These are phyloP conservation scores for Pycnomerus fuliginosus DNA, from an alignment of 2,888 invertebrate genomes.

Conservation along the genomic window DNA sequence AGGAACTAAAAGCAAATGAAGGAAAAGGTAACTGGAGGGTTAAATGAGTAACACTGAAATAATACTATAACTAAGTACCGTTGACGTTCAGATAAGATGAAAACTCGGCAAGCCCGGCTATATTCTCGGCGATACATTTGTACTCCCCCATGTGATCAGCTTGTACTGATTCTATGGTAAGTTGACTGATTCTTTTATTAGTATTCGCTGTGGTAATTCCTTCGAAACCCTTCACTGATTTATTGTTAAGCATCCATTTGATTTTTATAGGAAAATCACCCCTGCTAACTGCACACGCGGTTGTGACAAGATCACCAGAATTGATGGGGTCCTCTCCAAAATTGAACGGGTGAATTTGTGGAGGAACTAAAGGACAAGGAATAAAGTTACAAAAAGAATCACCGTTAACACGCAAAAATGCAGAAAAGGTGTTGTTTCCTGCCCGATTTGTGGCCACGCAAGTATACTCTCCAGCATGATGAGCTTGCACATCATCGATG, in stretches of 20 bases:
- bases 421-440: conserved; percentile 38
- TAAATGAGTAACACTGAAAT: background rate
- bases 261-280: conserved; percentile 75
- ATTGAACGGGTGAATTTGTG: conserved; percentile 55
- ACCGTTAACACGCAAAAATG: conserved; percentile 71
- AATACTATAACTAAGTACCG: background rate
- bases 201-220: conserved; percentile 54
- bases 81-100: too few species aligned
- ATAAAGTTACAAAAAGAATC: conserved; percentile 33
- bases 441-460: conserved; percentile 62
- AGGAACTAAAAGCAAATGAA: conserved; percentile 62
- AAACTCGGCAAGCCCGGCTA: conserved; percentile 54
- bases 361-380: conserved; percentile 33
- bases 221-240: conserved; percentile 49
- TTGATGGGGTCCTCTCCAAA: conserved; percentile 62
- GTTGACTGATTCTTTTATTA: conserved; percentile 59
- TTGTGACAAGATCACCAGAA: conserved; percentile 68
- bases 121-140: conserved; percentile 63
- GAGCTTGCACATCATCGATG: too few species aligned
- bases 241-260: conserved; percentile 71
- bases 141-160: conserved; percentile 63
- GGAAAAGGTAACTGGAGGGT: background rate
- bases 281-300: conserved; percentile 68
- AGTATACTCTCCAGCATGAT: conserved; percentile 74
- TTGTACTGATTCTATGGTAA: conserved; percentile 60